Percentiles rank a stretch among this genome's conserved stretches.
phyloP scores from a whole-genome alignment of 2,888 invertebrate species.

The Cataglyphis albicans region DNA sequence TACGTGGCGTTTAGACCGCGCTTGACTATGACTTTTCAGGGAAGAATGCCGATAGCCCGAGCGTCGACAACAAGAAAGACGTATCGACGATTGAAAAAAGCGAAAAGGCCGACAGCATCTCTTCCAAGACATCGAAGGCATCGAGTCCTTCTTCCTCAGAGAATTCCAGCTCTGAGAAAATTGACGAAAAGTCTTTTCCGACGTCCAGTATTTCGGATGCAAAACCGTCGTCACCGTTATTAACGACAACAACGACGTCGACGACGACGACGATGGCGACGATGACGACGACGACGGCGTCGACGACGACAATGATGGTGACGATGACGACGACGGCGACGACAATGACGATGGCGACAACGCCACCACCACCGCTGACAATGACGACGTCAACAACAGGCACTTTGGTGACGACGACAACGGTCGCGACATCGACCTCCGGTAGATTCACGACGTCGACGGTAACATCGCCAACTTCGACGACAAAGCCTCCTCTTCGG shows the following conservation, averaged over 20 bases:
- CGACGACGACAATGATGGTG: constrained; percentile 18
- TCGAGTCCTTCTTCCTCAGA: constrained; percentile 82
- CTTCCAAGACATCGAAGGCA: constrained; percentile 79
- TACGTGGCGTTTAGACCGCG: not conserved
- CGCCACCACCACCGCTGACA: not conserved
- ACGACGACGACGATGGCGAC: constrained; percentile 58
- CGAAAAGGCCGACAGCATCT: constrained; percentile 76
- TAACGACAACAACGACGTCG: not conserved
- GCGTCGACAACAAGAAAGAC: constrained; percentile 62
- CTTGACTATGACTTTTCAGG: constrained; percentile 69
- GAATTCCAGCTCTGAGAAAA: constrained; percentile 83
- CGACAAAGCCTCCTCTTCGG: constrained; percentile 81
- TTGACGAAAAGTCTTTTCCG: constrained; percentile 80
- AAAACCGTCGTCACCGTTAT: constrained; percentile 46
- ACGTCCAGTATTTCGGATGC: constrained; percentile 78
- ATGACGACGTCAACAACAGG: constrained; percentile 20
- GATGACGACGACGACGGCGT: constrained; percentile 73
- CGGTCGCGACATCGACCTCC: constrained; percentile 25
- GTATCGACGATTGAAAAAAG: constrained; percentile 63
- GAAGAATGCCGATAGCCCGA: constrained; percentile 76
- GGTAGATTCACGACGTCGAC: constrained; percentile 47
- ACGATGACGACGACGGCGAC: constrained; percentile 54
- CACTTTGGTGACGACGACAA: constrained; percentile 54
- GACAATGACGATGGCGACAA: not conserved
- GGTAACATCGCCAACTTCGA: constrained; percentile 83